These are phyloP conservation scores for Astropecten irregularis DNA, from an alignment of 53 echinoderm and acorn worm genomes.

Conservation along the genomic window DNA sequence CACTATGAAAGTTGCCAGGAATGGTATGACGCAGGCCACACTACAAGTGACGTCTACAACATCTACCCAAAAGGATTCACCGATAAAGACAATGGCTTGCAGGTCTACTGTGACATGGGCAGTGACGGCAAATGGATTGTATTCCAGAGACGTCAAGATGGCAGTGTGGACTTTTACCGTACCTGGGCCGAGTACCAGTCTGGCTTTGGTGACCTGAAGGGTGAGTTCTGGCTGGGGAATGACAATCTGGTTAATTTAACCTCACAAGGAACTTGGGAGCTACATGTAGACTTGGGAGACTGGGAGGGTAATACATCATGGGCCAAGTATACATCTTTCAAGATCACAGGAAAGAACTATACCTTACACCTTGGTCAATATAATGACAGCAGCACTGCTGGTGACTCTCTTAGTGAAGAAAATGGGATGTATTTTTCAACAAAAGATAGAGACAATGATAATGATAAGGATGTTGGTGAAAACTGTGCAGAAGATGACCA, in stretches of 20 bases:
- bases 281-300: not conserved
- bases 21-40: not conserved
- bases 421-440: not conserved
- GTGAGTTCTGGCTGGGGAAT: slow-evolving; percentile 22
- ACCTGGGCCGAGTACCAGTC: not conserved
- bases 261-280: not conserved
- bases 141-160: not conserved
- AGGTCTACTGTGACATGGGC: not conserved
- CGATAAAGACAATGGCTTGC: not conserved
- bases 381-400: not conserved
- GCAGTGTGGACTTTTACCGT: slow-evolving; percentile 17
- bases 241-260: not conserved
- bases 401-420: not conserved
- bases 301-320: not conserved
- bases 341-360: not conserved
- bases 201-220: slow-evolving; percentile 7
- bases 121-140: not conserved
- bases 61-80: not conserved
- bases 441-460: not conserved
- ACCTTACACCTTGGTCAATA: not conserved
- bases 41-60: not conserved
- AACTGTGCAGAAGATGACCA: not conserved
- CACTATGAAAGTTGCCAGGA: not conserved
- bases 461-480: too few relatives aligned
- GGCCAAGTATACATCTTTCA: slow-evolving; percentile 1